Conservation (phyloP, 1,140 invertebrate genomes). For the Heliconius eleuchia region DNA sequence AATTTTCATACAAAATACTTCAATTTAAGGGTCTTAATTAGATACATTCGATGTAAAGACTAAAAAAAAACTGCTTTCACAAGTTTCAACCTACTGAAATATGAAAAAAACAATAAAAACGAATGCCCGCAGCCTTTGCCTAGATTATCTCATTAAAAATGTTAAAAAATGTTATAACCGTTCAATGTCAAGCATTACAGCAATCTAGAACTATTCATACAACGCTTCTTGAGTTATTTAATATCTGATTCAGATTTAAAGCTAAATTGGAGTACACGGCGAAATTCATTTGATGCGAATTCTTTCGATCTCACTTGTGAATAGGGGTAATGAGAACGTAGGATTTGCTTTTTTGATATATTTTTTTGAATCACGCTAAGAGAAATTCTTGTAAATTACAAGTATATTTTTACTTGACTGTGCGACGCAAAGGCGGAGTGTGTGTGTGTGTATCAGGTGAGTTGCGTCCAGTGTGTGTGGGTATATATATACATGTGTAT, state of each 20-base stretch:
- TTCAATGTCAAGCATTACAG: conserved; percentile 27
- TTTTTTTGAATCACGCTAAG: neutral
- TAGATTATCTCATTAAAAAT: conserved; percentile 12
- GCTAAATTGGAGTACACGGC: conserved; percentile 32
- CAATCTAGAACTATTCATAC: conserved; percentile 23
- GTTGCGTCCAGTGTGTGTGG: no score
- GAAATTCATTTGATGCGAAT: conserved; percentile 32
- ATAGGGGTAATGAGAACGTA: conserved; percentile 30
- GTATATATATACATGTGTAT: no score
- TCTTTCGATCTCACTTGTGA: conserved; percentile 22
- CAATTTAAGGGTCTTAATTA: no score
- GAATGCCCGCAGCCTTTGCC: neutral
- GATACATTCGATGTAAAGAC: neutral
- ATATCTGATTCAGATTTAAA: conserved; percentile 24
- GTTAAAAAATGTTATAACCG: neutral
- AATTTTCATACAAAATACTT: no score
- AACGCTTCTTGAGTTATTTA: conserved; percentile 28
- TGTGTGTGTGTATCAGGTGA: neutral
- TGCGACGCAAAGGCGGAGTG: neutral
- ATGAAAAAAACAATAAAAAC: neutral
- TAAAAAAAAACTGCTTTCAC: neutral
- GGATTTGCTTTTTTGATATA: conserved; percentile 2
- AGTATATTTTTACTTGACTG: neutral
- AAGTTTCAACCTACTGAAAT: neutral
- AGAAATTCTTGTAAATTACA: neutral